A percentile compares a stretch with the other conserved stretches of the same genome.
Evolutionary conservation across 2,797 vertebrate species (phyloP).

Genomic region (Zalophus californianus): DNA sequence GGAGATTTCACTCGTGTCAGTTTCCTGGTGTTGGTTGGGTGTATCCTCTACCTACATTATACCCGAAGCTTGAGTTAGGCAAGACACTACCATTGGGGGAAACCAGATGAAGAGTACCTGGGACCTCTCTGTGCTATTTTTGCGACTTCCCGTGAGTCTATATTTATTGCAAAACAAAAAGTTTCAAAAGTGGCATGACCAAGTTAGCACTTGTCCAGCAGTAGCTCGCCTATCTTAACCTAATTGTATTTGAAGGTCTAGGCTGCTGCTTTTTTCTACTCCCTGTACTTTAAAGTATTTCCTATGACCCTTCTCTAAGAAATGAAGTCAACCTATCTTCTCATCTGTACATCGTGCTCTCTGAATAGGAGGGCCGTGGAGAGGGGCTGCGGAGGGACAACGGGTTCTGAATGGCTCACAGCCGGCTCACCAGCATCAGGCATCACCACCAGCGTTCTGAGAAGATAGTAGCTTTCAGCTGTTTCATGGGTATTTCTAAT

Average conservation of each 20-base stretch:
- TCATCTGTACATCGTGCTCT: not conserved
- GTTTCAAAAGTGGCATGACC: not conserved
- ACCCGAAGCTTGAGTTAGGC: too few species aligned
- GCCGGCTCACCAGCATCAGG: not conserved
- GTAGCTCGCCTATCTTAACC: not conserved
- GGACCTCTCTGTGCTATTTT: not conserved
- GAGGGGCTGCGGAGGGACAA: not conserved
- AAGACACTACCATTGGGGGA: not conserved
- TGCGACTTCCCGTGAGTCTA: not conserved
- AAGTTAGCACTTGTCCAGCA: not conserved
- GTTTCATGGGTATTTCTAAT: not conserved
- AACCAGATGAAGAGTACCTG: not conserved
- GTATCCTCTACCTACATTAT: not conserved
- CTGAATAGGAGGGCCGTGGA: not conserved
- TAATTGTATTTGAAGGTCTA: not conserved
- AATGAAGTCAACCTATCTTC: not conserved
- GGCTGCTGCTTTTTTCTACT: not conserved
- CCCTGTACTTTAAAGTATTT: not conserved
- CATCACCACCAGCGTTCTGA: not conserved
- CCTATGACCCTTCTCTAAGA: not conserved
- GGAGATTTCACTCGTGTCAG: not conserved
- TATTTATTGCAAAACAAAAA: constrained; percentile 2
- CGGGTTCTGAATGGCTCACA: not conserved
- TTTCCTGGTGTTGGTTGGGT: not conserved
- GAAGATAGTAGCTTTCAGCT: not conserved